Base-by-base conservation (phyloP, 2,113 vertebrate species). In the Pipra filicauda region DNA sequence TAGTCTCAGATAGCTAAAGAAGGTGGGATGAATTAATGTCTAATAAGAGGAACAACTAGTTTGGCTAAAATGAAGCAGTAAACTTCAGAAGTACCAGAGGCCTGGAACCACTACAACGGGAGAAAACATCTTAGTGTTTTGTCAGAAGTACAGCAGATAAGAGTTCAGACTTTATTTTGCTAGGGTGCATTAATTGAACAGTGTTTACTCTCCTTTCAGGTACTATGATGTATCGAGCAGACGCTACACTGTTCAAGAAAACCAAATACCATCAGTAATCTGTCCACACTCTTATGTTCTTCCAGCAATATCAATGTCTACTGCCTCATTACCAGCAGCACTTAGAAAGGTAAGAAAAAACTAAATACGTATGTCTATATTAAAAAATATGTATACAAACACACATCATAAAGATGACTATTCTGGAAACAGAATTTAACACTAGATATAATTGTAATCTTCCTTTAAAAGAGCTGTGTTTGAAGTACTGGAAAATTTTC, bases 291-390 rank as follows among this genome's bases (percentile, higher is more conserved):
- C 95, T 20, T 82, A 85, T 0, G 57, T 88, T 57, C 35, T 92
- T 46, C 95, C 96, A 87, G 84, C 94, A 0, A 93, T 97, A 95
- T 97, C 96, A 57, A 95, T 97, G 95, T 97, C 96, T 84, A 95
- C 96, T 72, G 91, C 96, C 80, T 97, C 96, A 39, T 48, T 97
- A 27, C 96, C 96, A 91, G 96, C 96, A 91, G 95, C 91, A 3
- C 91, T 97, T 20, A 86, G 80, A 92, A 97, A 96, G 96, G 96
- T 97, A 96, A 86, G 94, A 76, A 54, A 82, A 57, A 81, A 28
- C 15, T 4, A 54, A 80, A 30, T 41, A 14, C 2, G 2, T 11
- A 3, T 44, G 27, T 49, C 77, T 67, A 15, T 14, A 14, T 54
- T 20, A 58, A 58, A 58, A 17, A 17, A 1, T 14, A 21, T 20